phyloP scores from a whole-genome alignment of 2,113 vertebrate genomes.

The Thunnus maccoyii region DNA sequence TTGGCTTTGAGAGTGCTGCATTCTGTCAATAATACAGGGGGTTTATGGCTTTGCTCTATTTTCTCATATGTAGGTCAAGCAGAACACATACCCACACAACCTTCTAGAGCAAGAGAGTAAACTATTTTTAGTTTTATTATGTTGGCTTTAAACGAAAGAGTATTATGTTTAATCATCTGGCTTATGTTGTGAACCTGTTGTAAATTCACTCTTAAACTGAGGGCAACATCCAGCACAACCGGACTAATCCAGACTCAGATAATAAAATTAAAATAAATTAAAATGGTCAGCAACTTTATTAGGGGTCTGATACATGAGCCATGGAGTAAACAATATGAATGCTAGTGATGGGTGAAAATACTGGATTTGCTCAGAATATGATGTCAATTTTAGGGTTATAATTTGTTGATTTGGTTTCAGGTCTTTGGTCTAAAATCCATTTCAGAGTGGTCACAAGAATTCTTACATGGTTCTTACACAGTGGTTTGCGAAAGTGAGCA shows the following conservation, averaged over 20 bases:
- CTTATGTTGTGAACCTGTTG: constrained; percentile 20
- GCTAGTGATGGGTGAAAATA: not conserved
- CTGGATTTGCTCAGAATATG: not conserved
- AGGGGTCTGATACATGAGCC: not conserved
- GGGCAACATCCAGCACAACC: not conserved
- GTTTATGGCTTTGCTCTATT: constrained; percentile 53
- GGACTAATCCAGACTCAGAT: not conserved
- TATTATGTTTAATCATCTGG: constrained; percentile 52
- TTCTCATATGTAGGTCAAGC: constrained; percentile 66
- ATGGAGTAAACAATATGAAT: not conserved
- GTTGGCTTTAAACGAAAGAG: constrained; percentile 46
- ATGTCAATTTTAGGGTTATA: no score
- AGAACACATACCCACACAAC: not conserved
- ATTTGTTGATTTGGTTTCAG: no score
- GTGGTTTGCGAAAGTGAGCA: no score
- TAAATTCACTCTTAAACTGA: constrained; percentile 34
- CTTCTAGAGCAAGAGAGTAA: constrained; percentile 22
- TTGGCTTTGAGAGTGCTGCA: constrained; percentile 29
- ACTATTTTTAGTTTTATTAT: constrained; percentile 70
- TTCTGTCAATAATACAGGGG: constrained; percentile 58
- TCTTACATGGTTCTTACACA: no score
- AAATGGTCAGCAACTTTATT: not conserved
- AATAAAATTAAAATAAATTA: not conserved
- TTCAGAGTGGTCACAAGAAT: no score
- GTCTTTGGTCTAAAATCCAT: no score